Base-by-base conservation (phyloP, 1,140 invertebrate genomes). In the Drosophila kepulauana region DNA sequence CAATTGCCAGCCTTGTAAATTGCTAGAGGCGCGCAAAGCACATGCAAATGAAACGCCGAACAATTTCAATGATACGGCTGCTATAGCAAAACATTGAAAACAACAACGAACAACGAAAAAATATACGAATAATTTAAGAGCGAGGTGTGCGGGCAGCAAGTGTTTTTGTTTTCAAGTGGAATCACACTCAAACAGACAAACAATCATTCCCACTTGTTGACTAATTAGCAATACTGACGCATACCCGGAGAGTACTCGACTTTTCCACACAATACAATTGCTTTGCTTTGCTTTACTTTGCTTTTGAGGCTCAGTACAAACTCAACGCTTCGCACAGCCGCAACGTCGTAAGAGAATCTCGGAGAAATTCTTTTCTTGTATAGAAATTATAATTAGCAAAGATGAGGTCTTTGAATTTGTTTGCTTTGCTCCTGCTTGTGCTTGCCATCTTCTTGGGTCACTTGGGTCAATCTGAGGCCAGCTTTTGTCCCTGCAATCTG, bases 171-270 rank as follows among this genome's bases (percentile, higher is more conserved):
- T 75, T 59, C 25, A 45, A 69, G 41, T 74, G 38, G 33, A 61
- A 67, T n/a, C 41, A 38, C 28, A 57, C 28, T 25, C 43, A 58
- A 13, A 64, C 28, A 41, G 35, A 61, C 45, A 45, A 51, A 73
- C n/a, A 68, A 56, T 46, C 28, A 82, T 52, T 13, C 64, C 64
- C 58, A 69, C 56, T 89, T 84, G 85, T 82, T 89, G 68, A 70
- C 68, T 88, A 84, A 89, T 88, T 88, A 88, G 78, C 75, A 89
- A 84, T 79, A 79, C 56, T 69, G 72, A 80, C 74, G 77, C 80
- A 75, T 66, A 79, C 57, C 45, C 61, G 56, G 48, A 58, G 46
- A 48, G 43, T 52, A 68, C 38, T 28, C 20, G 25, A 38, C 52
- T 48, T 15, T 5, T 15, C 16, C 57, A 20, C 13, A 76, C 38